phyloP scores from a whole-genome alignment of 2,888 invertebrate genomes.

The Nemurella pictetii region DNA sequence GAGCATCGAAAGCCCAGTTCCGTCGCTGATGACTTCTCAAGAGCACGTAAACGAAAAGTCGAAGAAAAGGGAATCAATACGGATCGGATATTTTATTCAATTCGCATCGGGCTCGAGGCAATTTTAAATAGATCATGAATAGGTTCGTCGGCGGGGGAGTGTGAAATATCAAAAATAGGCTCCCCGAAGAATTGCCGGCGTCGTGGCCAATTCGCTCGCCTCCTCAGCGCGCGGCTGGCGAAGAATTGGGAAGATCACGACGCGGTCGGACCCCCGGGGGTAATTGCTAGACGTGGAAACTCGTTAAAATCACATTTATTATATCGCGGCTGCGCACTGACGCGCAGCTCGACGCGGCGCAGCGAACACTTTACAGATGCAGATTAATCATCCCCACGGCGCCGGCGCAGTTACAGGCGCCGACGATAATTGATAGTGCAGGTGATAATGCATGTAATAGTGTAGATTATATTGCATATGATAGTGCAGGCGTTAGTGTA shows the following conservation, averaged over 20 bases:
- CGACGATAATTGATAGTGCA: too few relatives aligned
- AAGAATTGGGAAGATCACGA: not conserved
- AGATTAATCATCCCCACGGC: not conserved
- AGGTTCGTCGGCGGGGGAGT: not conserved
- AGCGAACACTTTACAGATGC: not conserved
- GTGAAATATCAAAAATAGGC: not conserved
- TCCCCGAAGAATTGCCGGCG: not conserved
- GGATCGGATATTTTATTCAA: conserved; percentile 26
- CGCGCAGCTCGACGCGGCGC: not conserved
- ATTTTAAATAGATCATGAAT: conserved; percentile 29
- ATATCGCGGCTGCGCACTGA: not conserved
- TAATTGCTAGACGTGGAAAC: conserved; percentile 6
- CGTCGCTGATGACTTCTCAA: conserved; percentile 13
- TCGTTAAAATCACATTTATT: conserved; percentile 19
- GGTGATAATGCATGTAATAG: not conserved
- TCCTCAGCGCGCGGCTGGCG: not conserved
- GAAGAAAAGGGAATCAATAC: conserved; percentile 27
- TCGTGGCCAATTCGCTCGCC: not conserved
- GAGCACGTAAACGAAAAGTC: conserved; percentile 12
- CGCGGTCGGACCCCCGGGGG: not conserved
- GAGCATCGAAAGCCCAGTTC: conserved; percentile 12
- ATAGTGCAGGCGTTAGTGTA: not conserved
- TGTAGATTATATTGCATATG: not conserved
- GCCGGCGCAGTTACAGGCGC: not conserved
- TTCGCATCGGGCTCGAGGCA: conserved; percentile 12